Evolutionary conservation across 1,140 invertebrate genomes (phyloP), one percentile per base, ranked within the genome.

Genomic region (Sycophila sp.): DNA sequence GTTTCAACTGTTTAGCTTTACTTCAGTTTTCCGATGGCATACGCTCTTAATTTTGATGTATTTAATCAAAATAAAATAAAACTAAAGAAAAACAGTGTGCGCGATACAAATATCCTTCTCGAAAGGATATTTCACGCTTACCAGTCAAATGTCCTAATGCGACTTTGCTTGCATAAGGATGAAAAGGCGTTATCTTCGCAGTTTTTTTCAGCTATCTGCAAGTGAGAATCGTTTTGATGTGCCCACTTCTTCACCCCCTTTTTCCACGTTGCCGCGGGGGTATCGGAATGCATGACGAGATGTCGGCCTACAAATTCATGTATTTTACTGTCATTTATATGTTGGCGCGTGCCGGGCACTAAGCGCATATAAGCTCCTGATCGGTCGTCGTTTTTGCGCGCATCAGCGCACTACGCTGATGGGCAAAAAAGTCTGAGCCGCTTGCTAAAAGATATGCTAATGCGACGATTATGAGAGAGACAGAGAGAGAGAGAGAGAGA

Each of bases 111-210:
- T n/a, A n/a, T n/a, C n/a, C n/a, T n/a, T n/a, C n/a, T n/a, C n/a
- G n/a, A n/a, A n/a, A n/a, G n/a, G n/a, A n/a, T n/a, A n/a, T n/a
- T n/a, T n/a, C n/a, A n/a, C n/a, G n/a, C n/a, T n/a, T n/a, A n/a
- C n/a, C 4, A 3, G 26, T 40, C 55, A 19, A 47, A 42, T 38
- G 22, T 65, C 56, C 69, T 80, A 81, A 82, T 81, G 76, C 17
- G 6, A 30, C 8, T 1, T 7, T 36, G 28, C 8, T 47, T 63
- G 30, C 71, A 72, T 73, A 73, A 75, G 77, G 78, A 79, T 73
- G 76, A 30, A 42, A 11, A 17, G 53, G 4, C 19, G 19, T 28
- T 64, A 64, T 64, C 40, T 17, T 49, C 45, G 7, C 11, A n/a
- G 19, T 7, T 36, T 38, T 51, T 53, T 64, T 64, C 26, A 19